Evolutionary conservation across 2,888 invertebrate genomes (phyloP).

Genomic region (Agrotis exclamationis): DNA sequence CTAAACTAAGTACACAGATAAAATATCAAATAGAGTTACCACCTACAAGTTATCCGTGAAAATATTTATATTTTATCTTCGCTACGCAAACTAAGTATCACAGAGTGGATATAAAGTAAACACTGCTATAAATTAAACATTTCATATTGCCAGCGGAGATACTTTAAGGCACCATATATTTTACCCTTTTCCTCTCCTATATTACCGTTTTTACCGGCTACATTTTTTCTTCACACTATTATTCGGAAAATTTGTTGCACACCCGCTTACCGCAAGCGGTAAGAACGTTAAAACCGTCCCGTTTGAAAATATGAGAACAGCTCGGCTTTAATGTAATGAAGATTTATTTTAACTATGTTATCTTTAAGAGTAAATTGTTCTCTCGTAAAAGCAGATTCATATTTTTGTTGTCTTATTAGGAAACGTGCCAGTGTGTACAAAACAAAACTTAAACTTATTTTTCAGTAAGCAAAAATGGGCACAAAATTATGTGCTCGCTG

Average conservation of each 20-base stretch:
- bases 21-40: conserved; percentile 21
- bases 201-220: conserved; percentile 69
- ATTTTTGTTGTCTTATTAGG: conserved; percentile 58
- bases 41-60: conserved; percentile 24
- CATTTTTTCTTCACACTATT: conserved; percentile 77
- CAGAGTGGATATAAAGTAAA: conserved; percentile 57
- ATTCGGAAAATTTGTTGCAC: conserved; percentile 83
- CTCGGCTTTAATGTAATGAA: conserved; percentile 83
- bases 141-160: conserved; percentile 68
- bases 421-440: conserved; percentile 28
- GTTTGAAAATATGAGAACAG: conserved; percentile 84
- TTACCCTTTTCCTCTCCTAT: conserved; percentile 69
- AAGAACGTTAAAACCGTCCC: conserved; percentile 83
- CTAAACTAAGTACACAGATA: conserved; percentile 8
- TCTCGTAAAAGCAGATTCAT: conserved; percentile 61
- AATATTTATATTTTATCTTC: conserved; percentile 34
- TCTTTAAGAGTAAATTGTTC: conserved; percentile 76
- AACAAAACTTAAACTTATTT: conserved; percentile 23
- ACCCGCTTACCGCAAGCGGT: conserved; percentile 82
- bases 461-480: conserved; percentile 10
- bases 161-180: conserved; percentile 73
- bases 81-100: conserved; percentile 43
- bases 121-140: conserved; percentile 72
- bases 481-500: conserved; percentile 2
- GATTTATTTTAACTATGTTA: conserved; percentile 84